A percentile compares a stretch with the other conserved stretches of the same genome.
Evolutionary conservation across 2,797 vertebrate genomes (phyloP).

Genomic region (Adelosebastes latens): DNA sequence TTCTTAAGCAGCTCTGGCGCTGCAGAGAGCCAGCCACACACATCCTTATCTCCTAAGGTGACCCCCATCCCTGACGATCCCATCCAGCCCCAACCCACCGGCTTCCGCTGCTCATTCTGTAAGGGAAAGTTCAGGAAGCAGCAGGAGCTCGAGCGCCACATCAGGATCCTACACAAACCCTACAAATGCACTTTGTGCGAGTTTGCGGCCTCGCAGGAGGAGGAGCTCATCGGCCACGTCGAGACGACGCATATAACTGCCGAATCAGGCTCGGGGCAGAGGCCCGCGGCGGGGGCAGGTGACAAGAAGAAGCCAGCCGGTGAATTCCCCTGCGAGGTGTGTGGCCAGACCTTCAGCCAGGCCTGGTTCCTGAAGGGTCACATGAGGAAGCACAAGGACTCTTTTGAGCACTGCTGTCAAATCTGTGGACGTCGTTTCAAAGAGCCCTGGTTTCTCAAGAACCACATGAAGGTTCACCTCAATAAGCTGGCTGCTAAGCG

Average conservation of each 20-base stretch:
- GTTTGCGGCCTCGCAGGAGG: constrained; percentile 96
- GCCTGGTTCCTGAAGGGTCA: constrained; percentile 99
- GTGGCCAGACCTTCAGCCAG: constrained; percentile 97
- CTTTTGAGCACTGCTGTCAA: constrained; percentile 98
- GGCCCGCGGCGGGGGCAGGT: constrained; percentile 65
- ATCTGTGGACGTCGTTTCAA: constrained; percentile 98
- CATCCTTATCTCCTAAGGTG: constrained; percentile 88
- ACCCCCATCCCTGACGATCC: constrained; percentile 85
- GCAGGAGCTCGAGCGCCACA: constrained; percentile 96
- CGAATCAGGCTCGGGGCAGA: constrained; percentile 90
- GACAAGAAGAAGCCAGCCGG: constrained; percentile 88
- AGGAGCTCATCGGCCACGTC: constrained; percentile 96
- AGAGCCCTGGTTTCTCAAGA: constrained; percentile 99
- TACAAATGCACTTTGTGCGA: constrained; percentile 99
- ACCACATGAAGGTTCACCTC: constrained; percentile 99
- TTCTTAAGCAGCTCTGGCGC: constrained; percentile 76
- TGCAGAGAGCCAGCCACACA: constrained; percentile 82
- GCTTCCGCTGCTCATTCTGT: constrained; percentile 98
- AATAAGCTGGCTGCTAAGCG: constrained; percentile 96
- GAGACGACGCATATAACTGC: constrained; percentile 96
- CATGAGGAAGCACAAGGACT: constrained; percentile 99
- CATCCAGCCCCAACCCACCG: constrained; percentile 77
- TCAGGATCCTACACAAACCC: constrained; percentile 97
- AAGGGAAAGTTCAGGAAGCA: constrained; percentile 99
- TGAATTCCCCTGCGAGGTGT: constrained; percentile 96